These are phyloP conservation scores for Hypanus sabinus DNA, from an alignment of 2,113 vertebrate species.

Conservation along the genomic window DNA sequence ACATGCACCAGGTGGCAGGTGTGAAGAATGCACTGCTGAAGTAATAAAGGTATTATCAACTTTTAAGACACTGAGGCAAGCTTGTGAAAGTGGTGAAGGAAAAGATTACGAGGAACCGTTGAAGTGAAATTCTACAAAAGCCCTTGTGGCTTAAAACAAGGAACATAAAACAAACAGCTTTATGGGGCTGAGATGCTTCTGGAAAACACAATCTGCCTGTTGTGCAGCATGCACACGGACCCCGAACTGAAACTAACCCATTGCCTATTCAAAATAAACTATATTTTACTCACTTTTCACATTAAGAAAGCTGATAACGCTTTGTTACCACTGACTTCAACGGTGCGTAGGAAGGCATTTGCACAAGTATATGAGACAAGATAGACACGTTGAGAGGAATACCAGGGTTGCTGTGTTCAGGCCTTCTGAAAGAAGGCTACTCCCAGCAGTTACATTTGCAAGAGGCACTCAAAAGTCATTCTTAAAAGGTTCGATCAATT, in stretches of 20 bases:
- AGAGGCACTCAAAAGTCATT: neutral
- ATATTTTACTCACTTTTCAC: neutral
- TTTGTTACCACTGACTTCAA: too few relatives aligned
- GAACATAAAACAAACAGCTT: neutral
- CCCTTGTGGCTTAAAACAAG: too few relatives aligned
- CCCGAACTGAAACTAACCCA: neutral
- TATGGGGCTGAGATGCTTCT: neutral
- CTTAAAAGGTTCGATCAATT: neutral
- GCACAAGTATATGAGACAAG: neutral
- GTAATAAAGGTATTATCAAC: neutral
- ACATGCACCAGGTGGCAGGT: neutral
- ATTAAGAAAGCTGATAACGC: neutral
- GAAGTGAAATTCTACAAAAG: neutral
- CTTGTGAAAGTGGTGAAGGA: neutral
- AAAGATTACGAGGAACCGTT: neutral
- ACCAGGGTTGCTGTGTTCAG: too few relatives aligned
- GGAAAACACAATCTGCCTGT: neutral
- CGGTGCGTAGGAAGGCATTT: neutral
- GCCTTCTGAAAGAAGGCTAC: neutral
- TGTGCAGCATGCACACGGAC: neutral
- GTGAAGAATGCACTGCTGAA: neutral
- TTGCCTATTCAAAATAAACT: neutral
- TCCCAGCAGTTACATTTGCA: too few relatives aligned
- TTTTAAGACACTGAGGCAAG: neutral
- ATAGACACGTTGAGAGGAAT: neutral